These are phyloP conservation scores for Falco concolor DNA, from an alignment of 2,797 vertebrate species.

Conservation along the genomic window DNA sequence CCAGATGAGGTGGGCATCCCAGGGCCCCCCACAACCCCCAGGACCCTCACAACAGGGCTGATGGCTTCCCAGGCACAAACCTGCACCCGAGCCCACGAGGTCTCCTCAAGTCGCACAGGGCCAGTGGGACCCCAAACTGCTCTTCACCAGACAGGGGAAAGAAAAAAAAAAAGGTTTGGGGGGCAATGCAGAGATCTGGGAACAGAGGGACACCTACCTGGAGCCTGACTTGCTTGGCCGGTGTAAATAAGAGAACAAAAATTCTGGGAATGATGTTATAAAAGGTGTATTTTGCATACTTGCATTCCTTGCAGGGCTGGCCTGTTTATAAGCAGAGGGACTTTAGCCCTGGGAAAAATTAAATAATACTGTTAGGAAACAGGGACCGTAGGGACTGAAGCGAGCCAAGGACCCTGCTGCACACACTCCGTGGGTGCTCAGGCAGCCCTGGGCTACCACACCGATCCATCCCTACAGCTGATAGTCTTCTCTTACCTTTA, in stretches of 20 bases:
- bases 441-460: not conserved
- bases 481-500: not conserved
- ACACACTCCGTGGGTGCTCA: not conserved
- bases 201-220: rapidly evolving
- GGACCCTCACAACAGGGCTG: not conserved
- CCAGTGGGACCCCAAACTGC: not conserved
- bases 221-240: not conserved
- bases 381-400: not conserved
- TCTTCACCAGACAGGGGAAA: not conserved
- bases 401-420: not conserved
- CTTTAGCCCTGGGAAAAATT: not conserved
- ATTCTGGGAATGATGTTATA: not conserved
- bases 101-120: not conserved
- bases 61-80: not conserved
- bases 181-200: rapidly evolving
- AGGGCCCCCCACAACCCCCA: not conserved
- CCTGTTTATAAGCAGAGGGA: not conserved
- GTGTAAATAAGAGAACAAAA: not conserved
- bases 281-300: not conserved
- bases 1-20: not conserved
- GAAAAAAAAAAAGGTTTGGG: not conserved
- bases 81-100: rapidly evolving
- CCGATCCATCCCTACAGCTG: rapidly evolving
- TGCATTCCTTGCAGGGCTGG: not conserved
- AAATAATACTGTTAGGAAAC: not conserved